Evolutionary conservation across 2,113 vertebrate genomes (phyloP).

Genomic region (sheep (Ovis aries)): ARS-UI_Ramb_v3.0 NC_056056.1:200586501-200587000

Average conservation of each 20-base stretch:
- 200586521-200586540: neutral
- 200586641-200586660: neutral
- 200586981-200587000: neutral
- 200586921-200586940: neutral
- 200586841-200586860: slow-evolving; percentile 70
- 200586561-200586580: neutral
- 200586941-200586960: accelerated
- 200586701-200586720: neutral
- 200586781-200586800: slow-evolving; percentile 85
- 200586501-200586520: neutral
- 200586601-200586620: neutral
- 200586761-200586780: slow-evolving; percentile 75
- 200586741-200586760: neutral
- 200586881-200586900: neutral
- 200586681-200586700: neutral
- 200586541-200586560: neutral
- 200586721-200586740: neutral
- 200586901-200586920: neutral
- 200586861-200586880: neutral
- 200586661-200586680: neutral
- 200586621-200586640: neutral
- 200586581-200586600: neutral
- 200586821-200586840: slow-evolving; percentile 84
- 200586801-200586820: slow-evolving; percentile 85
- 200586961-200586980: accelerated